phyloP scores from a whole-genome alignment of 2,113 vertebrate species.

The Cephalopholis sonnerati region DNA sequence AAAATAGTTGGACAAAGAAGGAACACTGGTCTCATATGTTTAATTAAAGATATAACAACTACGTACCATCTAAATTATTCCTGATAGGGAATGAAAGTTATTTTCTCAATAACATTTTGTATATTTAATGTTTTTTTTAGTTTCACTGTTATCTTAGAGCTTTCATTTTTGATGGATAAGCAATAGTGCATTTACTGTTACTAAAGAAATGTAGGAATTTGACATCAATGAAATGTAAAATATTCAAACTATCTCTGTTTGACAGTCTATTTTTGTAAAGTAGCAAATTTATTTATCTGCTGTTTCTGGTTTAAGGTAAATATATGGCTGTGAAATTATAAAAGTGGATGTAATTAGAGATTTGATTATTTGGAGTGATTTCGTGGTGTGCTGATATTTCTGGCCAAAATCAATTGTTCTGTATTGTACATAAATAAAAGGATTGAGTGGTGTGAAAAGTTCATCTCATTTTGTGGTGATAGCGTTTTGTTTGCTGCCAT shows the following conservation, averaged over 20 bases:
- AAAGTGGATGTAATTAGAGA: background rate
- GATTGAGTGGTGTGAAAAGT: background rate
- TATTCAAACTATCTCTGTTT: background rate
- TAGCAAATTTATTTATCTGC: background rate
- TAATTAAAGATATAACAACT: background rate
- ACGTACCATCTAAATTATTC: background rate
- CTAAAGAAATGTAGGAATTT: constrained; percentile 19
- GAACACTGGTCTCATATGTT: background rate
- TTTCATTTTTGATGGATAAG: constrained; percentile 13
- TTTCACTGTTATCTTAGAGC: background rate
- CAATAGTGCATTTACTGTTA: background rate
- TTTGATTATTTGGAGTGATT: constrained; percentile 15
- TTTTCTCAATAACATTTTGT: constrained; percentile 1
- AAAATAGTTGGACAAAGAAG: background rate
- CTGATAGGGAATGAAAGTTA: background rate
- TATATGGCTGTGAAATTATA: background rate
- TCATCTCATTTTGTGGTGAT: background rate
- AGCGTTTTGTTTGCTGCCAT: background rate
- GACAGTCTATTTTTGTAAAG: constrained; percentile 16
- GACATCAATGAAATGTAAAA: background rate
- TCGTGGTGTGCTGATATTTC: constrained; percentile 13
- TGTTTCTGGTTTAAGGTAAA: background rate
- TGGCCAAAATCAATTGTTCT: background rate
- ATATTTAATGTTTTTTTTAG: constrained; percentile 6
- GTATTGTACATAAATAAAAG: constrained; percentile 28